These are phyloP conservation scores for Mustelus asterias DNA, from an alignment of 2,113 vertebrate genomes.

Conservation along the genomic window DNA sequence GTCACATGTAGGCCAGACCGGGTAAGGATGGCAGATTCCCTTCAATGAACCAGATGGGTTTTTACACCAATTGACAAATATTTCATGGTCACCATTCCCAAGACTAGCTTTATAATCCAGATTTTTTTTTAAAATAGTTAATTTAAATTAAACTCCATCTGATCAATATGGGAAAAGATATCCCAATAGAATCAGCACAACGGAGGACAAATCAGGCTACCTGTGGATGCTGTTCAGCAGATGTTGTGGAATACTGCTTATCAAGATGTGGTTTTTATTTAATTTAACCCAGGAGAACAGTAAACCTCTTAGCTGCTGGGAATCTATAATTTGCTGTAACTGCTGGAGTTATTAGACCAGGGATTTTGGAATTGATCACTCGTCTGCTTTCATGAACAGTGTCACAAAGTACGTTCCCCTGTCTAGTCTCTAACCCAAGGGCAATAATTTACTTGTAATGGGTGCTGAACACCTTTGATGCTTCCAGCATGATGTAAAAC, in stretches of 20 bases:
- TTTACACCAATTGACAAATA: too few species aligned
- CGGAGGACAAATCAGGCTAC: background rate
- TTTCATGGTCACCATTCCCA: too few species aligned
- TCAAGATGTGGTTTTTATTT: slow-evolving; percentile 10
- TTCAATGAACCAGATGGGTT: too few species aligned
- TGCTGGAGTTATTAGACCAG: slow-evolving; percentile 4
- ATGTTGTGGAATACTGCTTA: background rate
- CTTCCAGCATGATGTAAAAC: background rate
- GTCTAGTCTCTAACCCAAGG: background rate
- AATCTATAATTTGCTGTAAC: slow-evolving; percentile 33
- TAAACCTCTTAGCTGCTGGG: background rate
- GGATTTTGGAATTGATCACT: slow-evolving; percentile 6
- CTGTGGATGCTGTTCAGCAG: background rate
- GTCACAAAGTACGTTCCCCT: background rate
- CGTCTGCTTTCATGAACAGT: background rate
- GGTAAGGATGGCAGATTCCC: too few species aligned
- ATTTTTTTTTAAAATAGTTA: too few species aligned
- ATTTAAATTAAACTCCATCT: background rate
- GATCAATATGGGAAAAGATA: background rate
- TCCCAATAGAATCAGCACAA: background rate
- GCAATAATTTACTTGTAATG: slow-evolving; percentile 1
- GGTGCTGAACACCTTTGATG: background rate
- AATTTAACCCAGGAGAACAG: slow-evolving; percentile 25
- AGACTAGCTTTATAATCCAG: too few species aligned
- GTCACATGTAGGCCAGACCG: too few species aligned